phyloP scores from a whole-genome alignment of 2,888 invertebrate genomes.

The Drosophila fulvimacula region DNA sequence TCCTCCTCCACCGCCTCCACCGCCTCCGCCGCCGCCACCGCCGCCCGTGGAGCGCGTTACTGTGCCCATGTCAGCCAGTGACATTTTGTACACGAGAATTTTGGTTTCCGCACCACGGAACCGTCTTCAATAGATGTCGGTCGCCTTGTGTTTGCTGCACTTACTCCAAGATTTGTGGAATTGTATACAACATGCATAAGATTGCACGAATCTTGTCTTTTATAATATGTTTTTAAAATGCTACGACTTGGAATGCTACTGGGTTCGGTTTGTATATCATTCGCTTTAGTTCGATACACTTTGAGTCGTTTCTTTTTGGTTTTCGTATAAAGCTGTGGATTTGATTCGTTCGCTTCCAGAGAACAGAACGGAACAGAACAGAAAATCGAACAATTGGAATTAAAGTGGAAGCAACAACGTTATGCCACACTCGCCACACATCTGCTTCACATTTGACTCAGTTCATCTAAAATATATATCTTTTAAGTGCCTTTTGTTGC shows the following conservation, averaged over 20 bases:
- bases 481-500: conserved; percentile 31
- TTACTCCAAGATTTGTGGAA: conserved; percentile 29
- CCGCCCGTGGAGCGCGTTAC: conserved; percentile 70
- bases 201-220: conserved; percentile 38
- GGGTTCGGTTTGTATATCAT: conserved; percentile 37
- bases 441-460: conserved; percentile 68
- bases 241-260: conserved; percentile 69
- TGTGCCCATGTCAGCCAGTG: conserved; percentile 84
- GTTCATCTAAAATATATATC: conserved; percentile 29
- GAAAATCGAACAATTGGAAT: conserved; percentile 36
- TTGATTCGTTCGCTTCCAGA: conserved; percentile 51
- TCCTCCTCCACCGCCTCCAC: conserved; percentile 58
- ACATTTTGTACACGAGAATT: conserved; percentile 83
- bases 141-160: conserved; percentile 21
- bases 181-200: conserved; percentile 38
- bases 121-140: conserved; percentile 12
- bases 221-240: conserved; percentile 48
- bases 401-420: conserved; percentile 50
- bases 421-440: conserved; percentile 46
- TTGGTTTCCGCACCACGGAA: conserved; percentile 52
- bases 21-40: conserved; percentile 53
- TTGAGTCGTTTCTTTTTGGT: conserved; percentile 8
- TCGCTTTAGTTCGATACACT: conserved; percentile 30
- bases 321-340: conserved; percentile 37
- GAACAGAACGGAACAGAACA: conserved; percentile 28